Evolutionary conservation across 2,888 invertebrate genomes (phyloP).

Genomic region (Aporophyla lueneburgensis): DNA sequence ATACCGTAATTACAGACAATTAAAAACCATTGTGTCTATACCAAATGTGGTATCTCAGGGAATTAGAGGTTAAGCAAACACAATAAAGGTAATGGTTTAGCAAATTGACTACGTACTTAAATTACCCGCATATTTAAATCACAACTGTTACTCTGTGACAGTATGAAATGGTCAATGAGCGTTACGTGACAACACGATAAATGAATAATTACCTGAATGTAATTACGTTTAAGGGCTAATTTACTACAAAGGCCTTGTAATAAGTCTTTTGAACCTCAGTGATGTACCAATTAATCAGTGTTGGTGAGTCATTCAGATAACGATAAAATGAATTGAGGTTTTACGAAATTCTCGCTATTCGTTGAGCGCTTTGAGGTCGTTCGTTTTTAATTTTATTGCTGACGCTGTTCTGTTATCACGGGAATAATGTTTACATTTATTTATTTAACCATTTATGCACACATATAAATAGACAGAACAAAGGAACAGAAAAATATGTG

Average conservation of each 20-base stretch:
- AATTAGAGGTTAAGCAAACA: background rate
- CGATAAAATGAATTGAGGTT: conserved; percentile 62
- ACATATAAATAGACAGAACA: too few species aligned
- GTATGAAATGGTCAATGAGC: background rate
- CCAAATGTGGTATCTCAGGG: too few species aligned
- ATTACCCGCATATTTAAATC: background rate
- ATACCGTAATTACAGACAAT: too few species aligned
- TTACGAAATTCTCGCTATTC: conserved; percentile 48
- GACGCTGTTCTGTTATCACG: conserved; percentile 47
- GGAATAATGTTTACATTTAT: conserved; percentile 37
- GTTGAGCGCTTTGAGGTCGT: conserved; percentile 51
- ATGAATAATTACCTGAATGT: background rate
- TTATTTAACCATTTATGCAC: too few species aligned
- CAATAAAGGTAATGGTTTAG: background rate
- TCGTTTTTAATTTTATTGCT: conserved; percentile 53
- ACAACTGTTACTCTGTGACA: background rate
- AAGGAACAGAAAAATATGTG: too few species aligned
- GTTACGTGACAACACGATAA: background rate
- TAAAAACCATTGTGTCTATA: too few species aligned
- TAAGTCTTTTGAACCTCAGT: conserved; percentile 41
- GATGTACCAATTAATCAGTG: conserved; percentile 62
- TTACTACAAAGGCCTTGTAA: background rate
- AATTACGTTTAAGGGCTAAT: conserved; percentile 18
- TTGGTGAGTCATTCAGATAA: conserved; percentile 62
- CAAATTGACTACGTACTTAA: background rate